Percentiles rank a stretch among this genome's conserved stretches.
Evolutionary conservation across 2,113 vertebrate genomes (phyloP).

Genomic region (Xiphophorus hellerii): DNA sequence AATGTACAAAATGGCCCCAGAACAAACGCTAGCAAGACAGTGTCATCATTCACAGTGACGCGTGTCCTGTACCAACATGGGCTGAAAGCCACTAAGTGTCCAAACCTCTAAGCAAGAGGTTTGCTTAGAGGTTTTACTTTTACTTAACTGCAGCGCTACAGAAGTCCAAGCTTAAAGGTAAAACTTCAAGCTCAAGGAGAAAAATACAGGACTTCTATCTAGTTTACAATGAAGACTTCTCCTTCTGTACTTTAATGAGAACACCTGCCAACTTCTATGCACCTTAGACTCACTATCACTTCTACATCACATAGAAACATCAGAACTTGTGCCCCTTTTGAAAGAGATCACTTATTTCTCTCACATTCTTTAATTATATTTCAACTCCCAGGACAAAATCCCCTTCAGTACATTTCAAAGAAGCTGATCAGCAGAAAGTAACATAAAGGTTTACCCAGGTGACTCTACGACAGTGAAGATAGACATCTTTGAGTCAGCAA

Average conservation of each 20-base stretch:
- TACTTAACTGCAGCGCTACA: too few relatives aligned
- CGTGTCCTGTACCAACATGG: too few relatives aligned
- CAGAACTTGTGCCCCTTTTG: not conserved
- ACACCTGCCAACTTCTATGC: not conserved
- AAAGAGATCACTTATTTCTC: conserved; percentile 16
- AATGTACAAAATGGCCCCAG: too few relatives aligned
- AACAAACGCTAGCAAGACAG: too few relatives aligned
- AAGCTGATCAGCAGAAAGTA: conserved; percentile 21
- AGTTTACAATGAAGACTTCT: too few relatives aligned
- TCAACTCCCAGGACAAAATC: not conserved
- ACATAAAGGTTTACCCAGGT: conserved; percentile 20
- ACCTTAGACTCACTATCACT: not conserved
- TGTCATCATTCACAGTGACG: too few relatives aligned
- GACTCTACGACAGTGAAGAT: conserved; percentile 13
- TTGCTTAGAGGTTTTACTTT: too few relatives aligned
- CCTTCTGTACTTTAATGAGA: not conserved
- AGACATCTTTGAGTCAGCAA: conserved; percentile 27
- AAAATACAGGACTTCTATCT: too few relatives aligned
- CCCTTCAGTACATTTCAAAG: conserved; percentile 9
- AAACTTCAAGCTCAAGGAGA: too few relatives aligned
- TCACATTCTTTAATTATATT: conserved; percentile 24
- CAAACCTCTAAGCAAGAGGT: too few relatives aligned
- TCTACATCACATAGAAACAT: not conserved
- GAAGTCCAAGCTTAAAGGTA: too few relatives aligned
- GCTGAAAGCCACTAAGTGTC: too few relatives aligned